Percentiles rank a stretch among this genome's conserved stretches.
phyloP scores from a whole-genome alignment of 2,888 invertebrate genomes.

The Galerucella calmariensis region DNA sequence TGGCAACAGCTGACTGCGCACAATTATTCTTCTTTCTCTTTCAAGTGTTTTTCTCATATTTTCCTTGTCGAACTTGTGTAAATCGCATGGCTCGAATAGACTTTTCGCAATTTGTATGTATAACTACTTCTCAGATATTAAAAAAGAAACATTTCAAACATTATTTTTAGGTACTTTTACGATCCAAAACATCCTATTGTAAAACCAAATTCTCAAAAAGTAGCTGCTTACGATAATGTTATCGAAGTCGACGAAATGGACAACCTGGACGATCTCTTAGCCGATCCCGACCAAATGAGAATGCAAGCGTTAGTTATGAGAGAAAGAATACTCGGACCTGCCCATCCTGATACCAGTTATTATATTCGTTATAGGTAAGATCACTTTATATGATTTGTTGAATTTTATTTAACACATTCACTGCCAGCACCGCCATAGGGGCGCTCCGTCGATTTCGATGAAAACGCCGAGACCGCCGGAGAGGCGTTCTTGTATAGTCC shows the following conservation, averaged over 20 bases:
- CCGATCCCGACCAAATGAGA: constrained; percentile 95
- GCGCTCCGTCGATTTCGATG: too few relatives aligned
- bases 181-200: constrained; percentile 74
- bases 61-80: too few relatives aligned
- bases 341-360: constrained; percentile 96
- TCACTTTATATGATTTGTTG: not conserved
- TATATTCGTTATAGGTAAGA: constrained; percentile 81
- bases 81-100: too few relatives aligned
- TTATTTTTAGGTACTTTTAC: constrained; percentile 53
- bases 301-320: constrained; percentile 95
- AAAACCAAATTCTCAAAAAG: constrained; percentile 76
- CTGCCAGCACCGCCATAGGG: too few relatives aligned
- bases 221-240: constrained; percentile 90
- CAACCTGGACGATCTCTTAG: constrained; percentile 85
- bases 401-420: too few relatives aligned
- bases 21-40: too few relatives aligned
- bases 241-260: constrained; percentile 83
- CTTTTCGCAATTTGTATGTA: not conserved
- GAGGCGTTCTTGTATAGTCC: too few relatives aligned
- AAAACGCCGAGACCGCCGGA: too few relatives aligned
- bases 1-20: too few relatives aligned
- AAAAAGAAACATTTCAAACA: not conserved
- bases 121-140: not conserved
- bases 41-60: too few relatives aligned
- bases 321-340: constrained; percentile 89